These are phyloP conservation scores for Apocrypta bakeri DNA, from an alignment of 1,140 invertebrate species.

Conservation along the genomic window DNA sequence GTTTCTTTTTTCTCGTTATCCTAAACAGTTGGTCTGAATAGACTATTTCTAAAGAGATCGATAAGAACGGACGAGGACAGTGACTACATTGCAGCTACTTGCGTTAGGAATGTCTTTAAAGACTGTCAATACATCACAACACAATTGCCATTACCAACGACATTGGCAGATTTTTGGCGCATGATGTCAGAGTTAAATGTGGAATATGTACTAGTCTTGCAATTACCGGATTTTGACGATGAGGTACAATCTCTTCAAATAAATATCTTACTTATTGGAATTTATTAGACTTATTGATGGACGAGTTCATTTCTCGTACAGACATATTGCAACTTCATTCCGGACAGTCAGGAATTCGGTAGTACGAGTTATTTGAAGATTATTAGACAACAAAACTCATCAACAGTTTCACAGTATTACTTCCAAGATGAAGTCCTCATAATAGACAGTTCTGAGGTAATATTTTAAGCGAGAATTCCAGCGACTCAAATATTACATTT, in stretches of 20 bases:
- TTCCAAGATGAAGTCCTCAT: slow-evolving; percentile 39
- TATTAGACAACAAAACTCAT: not conserved
- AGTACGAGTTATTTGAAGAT: slow-evolving; percentile 40
- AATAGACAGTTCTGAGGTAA: slow-evolving; percentile 49
- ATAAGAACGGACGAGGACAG: slow-evolving; percentile 59
- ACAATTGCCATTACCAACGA: slow-evolving; percentile 90
- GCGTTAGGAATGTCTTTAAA: slow-evolving; percentile 66
- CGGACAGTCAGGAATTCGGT: slow-evolving; percentile 28
- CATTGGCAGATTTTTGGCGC: slow-evolving; percentile 93
- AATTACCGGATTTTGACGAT: slow-evolving; percentile 56
- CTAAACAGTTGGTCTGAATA: slow-evolving; percentile 39
- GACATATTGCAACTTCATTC: slow-evolving; percentile 36
- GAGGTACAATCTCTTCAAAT: slow-evolving; percentile 47
- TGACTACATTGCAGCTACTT: slow-evolving; percentile 60
- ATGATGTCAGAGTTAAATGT: slow-evolving; percentile 85
- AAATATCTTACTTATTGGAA: no score
- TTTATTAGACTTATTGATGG: no score
- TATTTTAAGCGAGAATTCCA: no score
- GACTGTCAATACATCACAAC: slow-evolving; percentile 89
- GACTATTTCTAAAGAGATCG: slow-evolving; percentile 60
- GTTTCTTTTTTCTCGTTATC: not conserved
- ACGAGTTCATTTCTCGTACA: slow-evolving; percentile 8
- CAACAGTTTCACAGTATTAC: slow-evolving; percentile 20
- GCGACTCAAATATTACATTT: no score
- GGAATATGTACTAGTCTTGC: slow-evolving; percentile 79